These are phyloP conservation scores for Strigamia transsilvanica DNA, from an alignment of 2,888 invertebrate genomes.

Conservation along the genomic window DNA sequence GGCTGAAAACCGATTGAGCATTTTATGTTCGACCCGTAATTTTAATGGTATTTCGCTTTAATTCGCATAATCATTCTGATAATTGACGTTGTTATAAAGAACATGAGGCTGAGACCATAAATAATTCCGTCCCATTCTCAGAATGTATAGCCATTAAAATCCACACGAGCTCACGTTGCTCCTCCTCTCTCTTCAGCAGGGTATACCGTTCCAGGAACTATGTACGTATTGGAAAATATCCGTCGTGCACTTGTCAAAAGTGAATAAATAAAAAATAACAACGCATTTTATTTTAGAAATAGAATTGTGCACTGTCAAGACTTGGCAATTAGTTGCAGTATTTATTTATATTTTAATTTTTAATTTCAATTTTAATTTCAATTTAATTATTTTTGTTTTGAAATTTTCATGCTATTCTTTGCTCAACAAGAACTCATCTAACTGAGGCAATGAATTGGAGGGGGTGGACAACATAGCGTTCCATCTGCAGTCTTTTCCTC, in stretches of 20 bases:
- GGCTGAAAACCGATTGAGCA: slow-evolving; percentile 47
- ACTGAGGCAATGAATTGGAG: slow-evolving; percentile 49
- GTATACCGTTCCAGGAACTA: slow-evolving; percentile 31
- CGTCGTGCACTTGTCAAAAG: slow-evolving; percentile 24
- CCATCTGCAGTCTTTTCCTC: slow-evolving; percentile 52
- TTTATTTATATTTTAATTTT: neutral
- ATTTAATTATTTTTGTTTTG: neutral
- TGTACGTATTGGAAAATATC: slow-evolving; percentile 27
- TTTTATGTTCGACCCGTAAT: slow-evolving; percentile 44
- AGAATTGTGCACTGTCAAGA: slow-evolving; percentile 15
- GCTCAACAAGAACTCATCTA: slow-evolving; percentile 49
- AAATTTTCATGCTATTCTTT: slow-evolving; percentile 41
- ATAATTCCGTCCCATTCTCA: slow-evolving; percentile 36
- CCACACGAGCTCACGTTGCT: slow-evolving; percentile 36
- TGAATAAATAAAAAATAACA: neutral
- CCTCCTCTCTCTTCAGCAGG: slow-evolving; percentile 8
- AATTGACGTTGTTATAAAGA: slow-evolving; percentile 48
- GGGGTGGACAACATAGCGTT: slow-evolving; percentile 46
- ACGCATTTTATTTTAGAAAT: neutral
- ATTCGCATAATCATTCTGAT: slow-evolving; percentile 45
- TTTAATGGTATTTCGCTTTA: slow-evolving; percentile 46
- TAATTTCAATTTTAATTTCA: neutral
- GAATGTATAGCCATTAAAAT: slow-evolving; percentile 46
- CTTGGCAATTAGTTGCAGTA: neutral
- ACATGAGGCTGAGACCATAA: slow-evolving; percentile 31